Evolutionary conservation across 2,113 vertebrate genomes (phyloP).

Genomic region (Chitala chitala): DNA sequence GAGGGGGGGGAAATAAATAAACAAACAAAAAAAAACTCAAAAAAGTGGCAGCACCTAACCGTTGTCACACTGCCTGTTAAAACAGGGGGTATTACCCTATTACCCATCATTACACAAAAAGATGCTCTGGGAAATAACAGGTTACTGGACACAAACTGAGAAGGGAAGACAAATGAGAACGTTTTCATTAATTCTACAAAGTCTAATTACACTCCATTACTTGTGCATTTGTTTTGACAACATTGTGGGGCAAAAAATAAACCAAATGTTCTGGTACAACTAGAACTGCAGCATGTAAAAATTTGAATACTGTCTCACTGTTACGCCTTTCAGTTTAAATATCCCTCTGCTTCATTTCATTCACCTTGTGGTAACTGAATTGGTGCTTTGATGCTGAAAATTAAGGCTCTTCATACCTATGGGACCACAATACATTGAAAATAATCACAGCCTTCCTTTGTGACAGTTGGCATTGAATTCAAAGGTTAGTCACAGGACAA

Average conservation of each 20-base stretch:
- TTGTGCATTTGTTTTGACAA: not conserved
- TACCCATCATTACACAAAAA: slow-evolving; percentile 4
- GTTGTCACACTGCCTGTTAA: not conserved
- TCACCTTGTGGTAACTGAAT: slow-evolving; percentile 95
- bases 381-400: slow-evolving; percentile 80
- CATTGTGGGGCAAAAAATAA: not conserved
- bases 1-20: not conserved
- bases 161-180: not conserved
- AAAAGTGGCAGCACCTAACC: slow-evolving; percentile 1
- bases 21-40: not conserved
- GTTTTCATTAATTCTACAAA: not conserved
- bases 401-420: slow-evolving; percentile 78
- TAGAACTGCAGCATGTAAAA: slow-evolving; percentile 42
- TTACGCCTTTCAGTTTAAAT: slow-evolving; percentile 56
- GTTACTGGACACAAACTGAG: slow-evolving; percentile 7
- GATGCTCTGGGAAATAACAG: not conserved
- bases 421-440: slow-evolving; percentile 99
- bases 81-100: slow-evolving; percentile 5
- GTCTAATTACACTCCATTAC: slow-evolving; percentile 13
- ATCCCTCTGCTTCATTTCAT: slow-evolving; percentile 69
- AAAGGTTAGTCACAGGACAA: slow-evolving; percentile 97
- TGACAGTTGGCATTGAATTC: slow-evolving; percentile 99
- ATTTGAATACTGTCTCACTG: slow-evolving; percentile 69
- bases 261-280: slow-evolving; percentile 11
- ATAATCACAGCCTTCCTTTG: slow-evolving; percentile 99